A percentile compares a stretch with the other conserved stretches of the same genome.
phyloP scores from a whole-genome alignment of 2,888 invertebrate genomes.

The Stictocephala bisonia region DNA sequence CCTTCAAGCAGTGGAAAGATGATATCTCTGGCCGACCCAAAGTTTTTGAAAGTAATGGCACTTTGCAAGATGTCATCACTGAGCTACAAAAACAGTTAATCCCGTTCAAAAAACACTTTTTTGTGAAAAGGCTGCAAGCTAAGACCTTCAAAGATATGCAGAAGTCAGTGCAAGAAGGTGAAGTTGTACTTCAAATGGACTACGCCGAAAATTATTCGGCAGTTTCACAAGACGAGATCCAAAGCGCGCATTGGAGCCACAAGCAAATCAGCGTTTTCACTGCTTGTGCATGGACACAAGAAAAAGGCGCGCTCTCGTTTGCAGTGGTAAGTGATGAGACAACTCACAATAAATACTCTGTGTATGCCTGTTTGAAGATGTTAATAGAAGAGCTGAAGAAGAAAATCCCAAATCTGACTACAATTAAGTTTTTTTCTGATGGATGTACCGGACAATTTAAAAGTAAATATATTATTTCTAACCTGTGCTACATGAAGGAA shows the following conservation, averaged over 20 bases:
- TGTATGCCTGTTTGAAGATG: slow-evolving; percentile 23
- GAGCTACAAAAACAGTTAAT: slow-evolving; percentile 20
- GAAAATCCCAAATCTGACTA: slow-evolving; percentile 21
- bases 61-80: not conserved
- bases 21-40: not conserved
- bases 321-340: slow-evolving; percentile 35
- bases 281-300: slow-evolving; percentile 37
- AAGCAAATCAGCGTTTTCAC: not conserved
- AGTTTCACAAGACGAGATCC: not conserved
- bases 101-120: slow-evolving; percentile 42
- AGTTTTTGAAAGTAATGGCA: not conserved
- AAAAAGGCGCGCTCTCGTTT: slow-evolving; percentile 9
- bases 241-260: not conserved
- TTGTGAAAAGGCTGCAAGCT: slow-evolving; percentile 35
- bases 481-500: not conserved
- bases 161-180: slow-evolving; percentile 18
- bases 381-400: slow-evolving; percentile 11
- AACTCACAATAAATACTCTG: slow-evolving; percentile 23
- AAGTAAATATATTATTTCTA: no score
- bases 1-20: slow-evolving; percentile 10
- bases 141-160: slow-evolving; percentile 30
- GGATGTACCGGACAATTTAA: no score
- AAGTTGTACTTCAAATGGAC: not conserved
- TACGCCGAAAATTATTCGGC: slow-evolving; percentile 1
- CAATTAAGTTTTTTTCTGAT: slow-evolving; percentile 34